phyloP scores from a whole-genome alignment of 2,113 vertebrate genomes.

The Regulus satrapa region DNA sequence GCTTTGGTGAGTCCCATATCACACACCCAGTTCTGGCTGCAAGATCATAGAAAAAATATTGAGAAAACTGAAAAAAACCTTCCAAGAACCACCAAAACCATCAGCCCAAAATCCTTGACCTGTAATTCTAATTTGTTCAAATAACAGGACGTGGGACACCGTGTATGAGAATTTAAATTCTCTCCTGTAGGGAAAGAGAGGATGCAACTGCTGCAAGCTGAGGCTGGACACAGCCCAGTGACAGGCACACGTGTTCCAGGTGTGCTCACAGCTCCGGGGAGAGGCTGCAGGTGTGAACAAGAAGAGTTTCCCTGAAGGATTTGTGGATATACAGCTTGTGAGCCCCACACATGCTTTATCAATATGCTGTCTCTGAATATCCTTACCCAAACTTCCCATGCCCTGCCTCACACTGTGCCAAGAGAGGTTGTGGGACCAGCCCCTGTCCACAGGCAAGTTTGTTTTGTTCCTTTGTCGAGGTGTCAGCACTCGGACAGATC shows the following conservation, averaged over 20 bases:
- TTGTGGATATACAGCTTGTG: not conserved
- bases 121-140: not conserved
- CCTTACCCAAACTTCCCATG: not conserved
- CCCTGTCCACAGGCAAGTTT: rapidly evolving
- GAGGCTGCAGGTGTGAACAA: not conserved
- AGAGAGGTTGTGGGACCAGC: not conserved
- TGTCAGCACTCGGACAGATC: not conserved
- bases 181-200: not conserved
- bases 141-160: not conserved
- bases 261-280: not conserved
- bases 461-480: not conserved
- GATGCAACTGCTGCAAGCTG: not conserved
- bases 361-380: not conserved
- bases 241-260: not conserved
- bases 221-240: not conserved
- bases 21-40: not conserved
- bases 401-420: not conserved
- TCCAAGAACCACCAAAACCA: not conserved
- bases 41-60: not conserved
- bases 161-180: not conserved
- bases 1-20: not conserved
- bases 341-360: not conserved
- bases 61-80: not conserved
- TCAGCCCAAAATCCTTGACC: not conserved
- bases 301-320: not conserved